Evolutionary conservation across 1,140 invertebrate species (phyloP), one percentile per base, ranked within the genome.

Genomic region (Eumeta japonica): DNA sequence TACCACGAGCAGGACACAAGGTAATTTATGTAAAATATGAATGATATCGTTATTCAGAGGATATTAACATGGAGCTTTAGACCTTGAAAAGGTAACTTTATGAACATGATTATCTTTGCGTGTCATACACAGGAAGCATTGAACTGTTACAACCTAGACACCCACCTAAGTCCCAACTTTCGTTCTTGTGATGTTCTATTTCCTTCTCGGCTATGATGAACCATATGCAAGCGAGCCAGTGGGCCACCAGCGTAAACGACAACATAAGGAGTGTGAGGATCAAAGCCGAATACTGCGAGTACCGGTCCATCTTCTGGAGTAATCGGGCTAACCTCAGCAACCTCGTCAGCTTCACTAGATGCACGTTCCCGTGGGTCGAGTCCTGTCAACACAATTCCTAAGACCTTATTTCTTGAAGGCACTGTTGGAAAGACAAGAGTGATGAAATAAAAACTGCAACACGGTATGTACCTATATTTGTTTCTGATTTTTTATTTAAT

Each of bases 141-240:
- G 31, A 11, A 24, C 5, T 24, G 20, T 24, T 7, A 24, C 5
- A 7, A 7, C n/a, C 20, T 7, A 24, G n/a, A 24, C 5, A 7
- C 47, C 55, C 73, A 92, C 90, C 85, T 56, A 89, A 78, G 71
- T 90, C 83, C 84, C 87, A 89, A 37, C 45, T 58, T 37, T 85
- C 81, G 34, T 77, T 77, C 46, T 79, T 81, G 55, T 89, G 81
- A 24, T 73, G 72, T 40, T 86, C 76, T 51, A 85, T 81, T 75
- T 97, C 94, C 49, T 88, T 87, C 46, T 92, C 88, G 1, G 94
- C 97, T 45, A 99, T 97, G 35, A 97, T 92, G 75, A 94, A 94
- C 93, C 96, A 99, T 50, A 98, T 88, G 72, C 96, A 98, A n/a
- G 96, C 96, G 28, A 98, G 78, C 97, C 97, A 99, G 78, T 99